Conservation (phyloP, 1,140 invertebrate genomes). For the Drosophila kanapiae region DNA sequence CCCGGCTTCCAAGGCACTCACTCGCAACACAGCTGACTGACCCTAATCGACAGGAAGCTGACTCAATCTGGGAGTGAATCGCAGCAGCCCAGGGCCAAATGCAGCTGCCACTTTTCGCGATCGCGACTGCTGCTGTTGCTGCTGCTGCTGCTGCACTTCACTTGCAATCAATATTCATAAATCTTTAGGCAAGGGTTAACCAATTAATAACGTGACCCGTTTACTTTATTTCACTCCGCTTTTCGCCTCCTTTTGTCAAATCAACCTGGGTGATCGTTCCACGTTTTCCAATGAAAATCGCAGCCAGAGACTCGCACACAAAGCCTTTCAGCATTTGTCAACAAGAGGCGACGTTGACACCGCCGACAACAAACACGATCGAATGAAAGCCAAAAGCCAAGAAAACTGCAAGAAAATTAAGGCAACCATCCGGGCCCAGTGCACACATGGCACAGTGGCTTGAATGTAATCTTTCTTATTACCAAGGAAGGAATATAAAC, state of each 20-base stretch:
- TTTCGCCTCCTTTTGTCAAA: slow-evolving; percentile 51
- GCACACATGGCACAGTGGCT: slow-evolving; percentile 28
- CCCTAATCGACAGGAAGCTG: slow-evolving; percentile 83
- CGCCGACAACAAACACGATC: slow-evolving; percentile 58
- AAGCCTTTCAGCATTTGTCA: slow-evolving; percentile 80
- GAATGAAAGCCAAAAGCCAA: slow-evolving; percentile 64
- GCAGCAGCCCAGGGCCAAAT: slow-evolving; percentile 39
- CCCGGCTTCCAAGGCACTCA: slow-evolving; percentile 18
- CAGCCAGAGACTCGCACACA: slow-evolving; percentile 56
- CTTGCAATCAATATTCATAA: slow-evolving; percentile 80
- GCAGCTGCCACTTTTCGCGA: slow-evolving; percentile 45
- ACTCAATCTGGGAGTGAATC: slow-evolving; percentile 69
- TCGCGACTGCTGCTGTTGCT: slow-evolving; percentile 17
- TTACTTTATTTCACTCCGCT: slow-evolving; percentile 56
- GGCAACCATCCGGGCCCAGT: slow-evolving; percentile 56
- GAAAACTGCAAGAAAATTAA: slow-evolving; percentile 83
- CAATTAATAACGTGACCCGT: slow-evolving; percentile 84
- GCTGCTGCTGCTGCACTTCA: slow-evolving; percentile 59
- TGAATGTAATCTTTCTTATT: not conserved
- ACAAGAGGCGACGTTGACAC: slow-evolving; percentile 71
- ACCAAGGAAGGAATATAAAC: no score
- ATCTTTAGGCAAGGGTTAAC: slow-evolving; percentile 76
- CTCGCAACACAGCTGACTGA: slow-evolving; percentile 63
- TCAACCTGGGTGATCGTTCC: slow-evolving; percentile 78
- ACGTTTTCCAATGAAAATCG: slow-evolving; percentile 77